Percentiles rank a stretch among this genome's conserved stretches.
These are phyloP conservation scores for Merluccius polli DNA, from an alignment of 2,797 vertebrate genomes.

Conservation along the genomic window DNA sequence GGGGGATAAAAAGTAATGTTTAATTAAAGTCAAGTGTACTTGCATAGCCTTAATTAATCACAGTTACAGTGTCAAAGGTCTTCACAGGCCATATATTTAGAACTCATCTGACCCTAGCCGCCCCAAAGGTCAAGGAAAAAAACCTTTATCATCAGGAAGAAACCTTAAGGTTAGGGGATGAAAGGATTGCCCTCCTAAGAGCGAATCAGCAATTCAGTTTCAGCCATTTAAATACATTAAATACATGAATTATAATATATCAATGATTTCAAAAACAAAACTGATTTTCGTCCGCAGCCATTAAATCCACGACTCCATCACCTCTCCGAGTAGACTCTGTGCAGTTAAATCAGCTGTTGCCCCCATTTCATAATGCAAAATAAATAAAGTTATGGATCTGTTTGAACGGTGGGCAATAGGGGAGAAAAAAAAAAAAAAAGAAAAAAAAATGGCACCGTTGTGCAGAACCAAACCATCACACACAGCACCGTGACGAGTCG, in stretches of 20 bases:
- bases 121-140: no score
- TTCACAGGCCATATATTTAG: no score
- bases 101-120: no score
- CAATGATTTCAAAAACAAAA: background rate
- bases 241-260: background rate
- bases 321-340: background rate
- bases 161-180: no score
- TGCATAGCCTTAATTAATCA: no score
- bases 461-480: background rate
- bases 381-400: background rate
- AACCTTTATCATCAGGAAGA: no score
- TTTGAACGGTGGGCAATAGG: background rate
- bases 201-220: background rate
- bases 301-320: background rate
- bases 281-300: background rate
- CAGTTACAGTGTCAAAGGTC: no score
- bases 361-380: background rate
- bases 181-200: background rate
- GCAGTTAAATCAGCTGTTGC: background rate
- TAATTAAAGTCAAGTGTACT: no score
- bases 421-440: no score
- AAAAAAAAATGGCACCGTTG: background rate
- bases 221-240: background rate
- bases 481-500: background rate
- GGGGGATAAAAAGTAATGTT: constrained; percentile 8